phyloP scores from a whole-genome alignment of 2,113 vertebrate genomes.

The Manacus vitellinus region DNA sequence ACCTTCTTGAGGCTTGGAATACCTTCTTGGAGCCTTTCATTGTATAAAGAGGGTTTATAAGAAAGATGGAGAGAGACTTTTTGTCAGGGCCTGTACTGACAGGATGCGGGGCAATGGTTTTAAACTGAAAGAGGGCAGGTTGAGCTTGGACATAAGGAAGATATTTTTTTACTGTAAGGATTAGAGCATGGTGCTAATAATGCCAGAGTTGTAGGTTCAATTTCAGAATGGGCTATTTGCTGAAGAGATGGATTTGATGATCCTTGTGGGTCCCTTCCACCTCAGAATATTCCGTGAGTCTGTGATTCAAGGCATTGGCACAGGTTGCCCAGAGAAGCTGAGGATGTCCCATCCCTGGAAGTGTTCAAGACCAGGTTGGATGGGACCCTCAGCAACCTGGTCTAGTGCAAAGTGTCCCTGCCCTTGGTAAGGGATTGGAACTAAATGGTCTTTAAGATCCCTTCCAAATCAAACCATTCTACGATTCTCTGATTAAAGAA shows the following conservation, averaged over 20 bases:
- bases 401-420: background rate
- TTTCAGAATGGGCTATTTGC: background rate
- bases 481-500: background rate
- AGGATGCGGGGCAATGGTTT: background rate
- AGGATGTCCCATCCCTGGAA: background rate
- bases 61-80: background rate
- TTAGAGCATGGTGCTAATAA: background rate
- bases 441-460: background rate
- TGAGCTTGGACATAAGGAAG: background rate
- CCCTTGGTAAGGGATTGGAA: background rate
- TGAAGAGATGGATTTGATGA: background rate
- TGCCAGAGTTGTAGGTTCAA: background rate
- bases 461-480: background rate
- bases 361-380: fast-evolving
- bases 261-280: background rate
- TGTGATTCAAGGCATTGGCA: background rate
- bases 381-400: fast-evolving
- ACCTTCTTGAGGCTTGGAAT: background rate
- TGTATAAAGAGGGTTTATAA: background rate
- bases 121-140: background rate
- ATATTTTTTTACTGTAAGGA: background rate
- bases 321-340: background rate
- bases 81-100: background rate
- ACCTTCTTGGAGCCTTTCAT: background rate
- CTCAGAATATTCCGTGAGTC: background rate